A percentile compares a stretch with the other conserved stretches of the same genome.
These are phyloP conservation scores for Acyrthosiphon pisum DNA, from an alignment of 1,140 invertebrate species.

Conservation along the genomic window DNA sequence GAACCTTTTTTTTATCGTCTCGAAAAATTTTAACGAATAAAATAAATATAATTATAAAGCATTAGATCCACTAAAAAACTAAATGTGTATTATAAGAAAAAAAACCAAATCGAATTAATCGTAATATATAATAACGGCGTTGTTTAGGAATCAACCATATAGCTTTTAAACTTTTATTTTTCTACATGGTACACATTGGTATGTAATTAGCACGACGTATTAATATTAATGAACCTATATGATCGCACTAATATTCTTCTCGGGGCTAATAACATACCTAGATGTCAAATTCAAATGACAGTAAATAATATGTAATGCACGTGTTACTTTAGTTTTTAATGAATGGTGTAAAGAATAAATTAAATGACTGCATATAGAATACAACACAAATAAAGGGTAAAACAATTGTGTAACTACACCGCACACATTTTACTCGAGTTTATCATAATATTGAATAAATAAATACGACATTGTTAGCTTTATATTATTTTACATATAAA, in stretches of 20 bases:
- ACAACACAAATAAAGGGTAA: neutral
- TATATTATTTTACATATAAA: neutral
- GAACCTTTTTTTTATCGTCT: neutral
- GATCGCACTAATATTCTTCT: neutral
- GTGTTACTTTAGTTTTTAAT: neutral
- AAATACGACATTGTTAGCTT: neutral
- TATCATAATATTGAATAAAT: neutral
- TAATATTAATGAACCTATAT: constrained; percentile 35
- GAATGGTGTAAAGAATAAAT: neutral
- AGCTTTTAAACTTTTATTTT: neutral
- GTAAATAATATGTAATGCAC: neutral
- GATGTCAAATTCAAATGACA: constrained; percentile 26
- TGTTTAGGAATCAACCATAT: neutral
- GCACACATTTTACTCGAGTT: neutral
- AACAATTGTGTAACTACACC: constrained; percentile 2
- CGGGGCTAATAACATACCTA: constrained; percentile 13
- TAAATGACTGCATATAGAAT: neutral
- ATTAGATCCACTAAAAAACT: neutral
- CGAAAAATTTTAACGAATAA: neutral
- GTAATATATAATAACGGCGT: neutral
- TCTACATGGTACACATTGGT: neutral
- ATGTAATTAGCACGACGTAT: constrained; percentile 19
- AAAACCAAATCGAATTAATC: neutral
- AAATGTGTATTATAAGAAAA: neutral
- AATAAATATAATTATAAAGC: neutral